A percentile compares a stretch with the other conserved stretches of the same genome.
These are phyloP conservation scores for Calephelis nemesis DNA, from an alignment of 1,140 invertebrate genomes.

Conservation along the genomic window DNA sequence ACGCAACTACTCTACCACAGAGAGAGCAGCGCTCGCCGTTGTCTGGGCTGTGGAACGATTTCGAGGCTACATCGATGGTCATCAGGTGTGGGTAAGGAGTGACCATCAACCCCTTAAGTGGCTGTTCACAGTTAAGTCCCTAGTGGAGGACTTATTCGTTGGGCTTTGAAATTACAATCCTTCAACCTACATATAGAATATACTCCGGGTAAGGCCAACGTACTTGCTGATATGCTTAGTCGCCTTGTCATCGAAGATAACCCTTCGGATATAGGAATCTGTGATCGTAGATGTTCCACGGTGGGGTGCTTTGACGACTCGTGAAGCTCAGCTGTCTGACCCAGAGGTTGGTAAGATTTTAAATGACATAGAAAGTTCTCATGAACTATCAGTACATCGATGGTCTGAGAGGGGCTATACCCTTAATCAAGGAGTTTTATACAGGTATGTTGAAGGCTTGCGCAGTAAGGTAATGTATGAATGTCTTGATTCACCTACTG, in stretches of 20 bases:
- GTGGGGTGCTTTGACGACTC: too few relatives aligned
- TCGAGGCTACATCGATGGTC: constrained; percentile 46
- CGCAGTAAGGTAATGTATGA: constrained; percentile 29
- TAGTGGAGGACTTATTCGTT: constrained; percentile 44
- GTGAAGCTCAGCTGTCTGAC: too few relatives aligned
- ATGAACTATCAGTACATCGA: constrained; percentile 14
- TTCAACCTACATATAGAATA: constrained; percentile 40
- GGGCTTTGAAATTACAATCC: constrained; percentile 47
- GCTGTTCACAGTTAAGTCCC: constrained; percentile 63
- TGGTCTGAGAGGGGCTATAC: constrained; percentile 24
- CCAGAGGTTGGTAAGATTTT: too few relatives aligned
- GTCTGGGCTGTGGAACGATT: constrained; percentile 30
- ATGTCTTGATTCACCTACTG: constrained; percentile 44
- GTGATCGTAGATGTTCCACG: too few relatives aligned
- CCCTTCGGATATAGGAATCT: constrained; percentile 8
- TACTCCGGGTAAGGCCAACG: constrained; percentile 21
- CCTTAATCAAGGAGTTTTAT: constrained; percentile 26
- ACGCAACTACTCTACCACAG: neutral
- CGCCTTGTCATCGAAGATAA: constrained; percentile 40
- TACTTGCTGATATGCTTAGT: constrained; percentile 32
- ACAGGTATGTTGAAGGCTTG: constrained; percentile 23
- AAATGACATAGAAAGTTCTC: too few relatives aligned
- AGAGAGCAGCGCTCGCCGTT: neutral
- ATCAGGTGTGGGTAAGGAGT: constrained; percentile 49
- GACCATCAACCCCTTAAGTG: constrained; percentile 75